Evolutionary conservation across 2,113 vertebrate genomes (phyloP), one percentile per base, ranked within the genome.

Genomic region (Lagopus muta): DNA sequence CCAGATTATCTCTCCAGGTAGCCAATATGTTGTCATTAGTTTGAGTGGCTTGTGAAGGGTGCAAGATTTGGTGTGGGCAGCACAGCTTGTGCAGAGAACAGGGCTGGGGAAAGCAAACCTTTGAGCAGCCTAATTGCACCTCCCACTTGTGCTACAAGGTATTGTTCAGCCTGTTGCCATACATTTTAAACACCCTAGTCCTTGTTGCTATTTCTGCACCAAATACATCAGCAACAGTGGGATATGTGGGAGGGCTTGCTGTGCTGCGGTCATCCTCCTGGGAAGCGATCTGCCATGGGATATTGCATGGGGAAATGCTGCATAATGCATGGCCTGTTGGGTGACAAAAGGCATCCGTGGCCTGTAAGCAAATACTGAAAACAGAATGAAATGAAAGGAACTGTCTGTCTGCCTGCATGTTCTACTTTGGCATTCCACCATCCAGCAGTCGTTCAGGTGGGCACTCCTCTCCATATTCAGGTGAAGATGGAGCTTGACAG

Each of bases 41-140:
- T 76, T 2, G 5, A 88, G 80, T 76, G 17, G 9, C 47, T 79
- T 1, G 1, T 0, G 0, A 52, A 81, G 42, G 11, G 8, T 42
- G 43, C 3, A 4, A 11, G 5, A 13, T 36, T 40, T 42, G 34
- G 32, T 10, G 36, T 32, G 38, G 21, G 27, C 4, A 82, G 24
- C 18, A 40, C 6, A 32, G 25, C 36, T 69, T 52, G 21, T 17
- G 32, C 20, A 18, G 30, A 10, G 55, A 76, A 71, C 7, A 65
- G 54, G 70, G 17, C 32, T 24, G 45, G 52, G 42, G 43, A 67
- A 86, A 81, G 28, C 16, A 76, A 93, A 74, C 13, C 24, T 14
- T 9, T 48, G 30, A 79, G 50, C 36, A 73, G 14, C 27, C 14
- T 61, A 4, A 0, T 48, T 36, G 38, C n/a, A 69, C 52, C 38